Evolutionary conservation across 2,113 vertebrate species (phyloP).

Genomic region (Hypanus sabinus): DNA sequence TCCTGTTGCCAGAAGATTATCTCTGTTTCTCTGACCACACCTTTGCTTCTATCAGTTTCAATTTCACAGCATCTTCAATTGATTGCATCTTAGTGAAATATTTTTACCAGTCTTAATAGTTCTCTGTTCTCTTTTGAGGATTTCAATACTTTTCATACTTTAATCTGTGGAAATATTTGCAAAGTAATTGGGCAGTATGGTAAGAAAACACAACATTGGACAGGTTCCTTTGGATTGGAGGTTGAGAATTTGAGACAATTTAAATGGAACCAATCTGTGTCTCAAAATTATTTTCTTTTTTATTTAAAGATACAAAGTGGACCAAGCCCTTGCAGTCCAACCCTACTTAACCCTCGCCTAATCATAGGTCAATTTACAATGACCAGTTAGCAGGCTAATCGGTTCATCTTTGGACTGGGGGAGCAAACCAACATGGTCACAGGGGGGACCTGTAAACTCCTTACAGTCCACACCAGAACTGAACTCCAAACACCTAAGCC

Average conservation of each 20-base stretch:
- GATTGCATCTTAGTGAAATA: neutral
- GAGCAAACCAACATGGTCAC: too few species aligned
- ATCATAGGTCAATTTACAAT: too few species aligned
- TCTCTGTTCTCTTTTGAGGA: neutral
- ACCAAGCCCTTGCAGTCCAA: too few species aligned
- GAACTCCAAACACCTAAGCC: too few species aligned
- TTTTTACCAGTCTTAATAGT: neutral
- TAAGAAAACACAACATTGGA: neutral
- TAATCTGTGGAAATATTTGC: neutral
- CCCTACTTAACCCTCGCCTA: too few species aligned
- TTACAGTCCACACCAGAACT: too few species aligned
- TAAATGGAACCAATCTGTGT: neutral
- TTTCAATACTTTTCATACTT: neutral
- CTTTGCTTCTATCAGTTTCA: neutral
- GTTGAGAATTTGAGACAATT: neutral
- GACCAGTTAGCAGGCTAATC: too few species aligned
- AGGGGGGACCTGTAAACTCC: too few species aligned
- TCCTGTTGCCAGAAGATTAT: slow-evolving; percentile 15
- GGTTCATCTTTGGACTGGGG: too few species aligned
- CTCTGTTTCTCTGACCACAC: neutral
- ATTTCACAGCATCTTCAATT: neutral
- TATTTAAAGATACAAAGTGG: too few species aligned
- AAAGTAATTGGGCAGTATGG: neutral
- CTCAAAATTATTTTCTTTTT: neutral
- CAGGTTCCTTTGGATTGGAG: neutral